phyloP scores from a whole-genome alignment of 2,113 vertebrate species.

The Hypocryptadius cinnamomeus region DNA sequence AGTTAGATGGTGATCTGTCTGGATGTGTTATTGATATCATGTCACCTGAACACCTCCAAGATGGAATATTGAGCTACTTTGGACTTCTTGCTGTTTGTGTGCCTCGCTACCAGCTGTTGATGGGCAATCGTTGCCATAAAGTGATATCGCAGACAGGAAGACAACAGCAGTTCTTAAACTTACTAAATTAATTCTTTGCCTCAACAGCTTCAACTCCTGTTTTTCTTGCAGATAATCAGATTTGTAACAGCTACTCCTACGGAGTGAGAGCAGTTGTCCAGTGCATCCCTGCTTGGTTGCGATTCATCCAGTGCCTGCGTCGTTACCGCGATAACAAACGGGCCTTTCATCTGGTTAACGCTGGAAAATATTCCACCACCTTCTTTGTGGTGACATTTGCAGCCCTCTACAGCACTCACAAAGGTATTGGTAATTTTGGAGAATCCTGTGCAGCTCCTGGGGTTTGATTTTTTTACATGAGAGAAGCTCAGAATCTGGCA shows the following conservation, averaged over 20 bases:
- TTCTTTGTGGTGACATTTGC: conserved; percentile 97
- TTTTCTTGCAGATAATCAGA: conserved; percentile 54
- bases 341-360: conserved; percentile 95
- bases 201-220: not conserved
- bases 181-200: not conserved
- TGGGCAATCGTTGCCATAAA: not conserved
- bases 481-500: not conserved
- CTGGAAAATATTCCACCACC: conserved; percentile 97
- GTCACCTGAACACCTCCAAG: not conserved
- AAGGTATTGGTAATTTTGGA: conserved; percentile 71
- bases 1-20: not conserved
- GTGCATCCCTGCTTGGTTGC: conserved; percentile 97
- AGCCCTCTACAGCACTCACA: conserved; percentile 91
- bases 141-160: not conserved
- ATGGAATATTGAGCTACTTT: not conserved
- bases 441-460: not conserved
- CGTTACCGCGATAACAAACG: conserved; percentile 95
- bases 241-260: conserved; percentile 91
- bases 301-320: conserved; percentile 97
- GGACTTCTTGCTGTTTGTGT: not conserved
- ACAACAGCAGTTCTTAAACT: not conserved
- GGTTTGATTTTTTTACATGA: not conserved
- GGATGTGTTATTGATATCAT: not conserved
- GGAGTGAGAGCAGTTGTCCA: conserved; percentile 94
- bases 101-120: accelerated